These are phyloP conservation scores for Scaptodrosophila lebanonensis DNA, from an alignment of 1,140 invertebrate species.

Conservation along the genomic window DNA sequence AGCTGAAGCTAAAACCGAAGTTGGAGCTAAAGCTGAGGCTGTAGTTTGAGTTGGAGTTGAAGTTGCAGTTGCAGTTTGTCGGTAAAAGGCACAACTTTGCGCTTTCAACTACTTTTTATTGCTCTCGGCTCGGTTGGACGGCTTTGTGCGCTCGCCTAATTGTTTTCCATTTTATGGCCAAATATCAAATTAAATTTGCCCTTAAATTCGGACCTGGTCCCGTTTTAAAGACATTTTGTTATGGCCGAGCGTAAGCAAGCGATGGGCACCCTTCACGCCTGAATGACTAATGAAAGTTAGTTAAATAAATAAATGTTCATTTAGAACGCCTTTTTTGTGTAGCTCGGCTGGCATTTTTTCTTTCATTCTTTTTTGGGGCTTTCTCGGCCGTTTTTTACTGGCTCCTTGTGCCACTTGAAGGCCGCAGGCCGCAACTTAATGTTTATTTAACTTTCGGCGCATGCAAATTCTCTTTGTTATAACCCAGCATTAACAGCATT, in stretches of 20 bases:
- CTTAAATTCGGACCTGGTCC: slow-evolving; percentile 20
- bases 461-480: slow-evolving; percentile 24
- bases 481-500: slow-evolving; percentile 18
- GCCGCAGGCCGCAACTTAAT: no score
- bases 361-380: neutral
- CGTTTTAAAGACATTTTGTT: neutral
- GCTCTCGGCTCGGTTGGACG: neutral
- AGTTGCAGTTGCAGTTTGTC: neutral
- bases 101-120: slow-evolving; percentile 54
- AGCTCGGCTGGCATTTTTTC: neutral
- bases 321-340: slow-evolving; percentile 57
- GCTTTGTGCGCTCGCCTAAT: slow-evolving; percentile 44
- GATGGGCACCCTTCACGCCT: slow-evolving; percentile 16
- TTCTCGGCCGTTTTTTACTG: no score
- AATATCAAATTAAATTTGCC: slow-evolving; percentile 55
- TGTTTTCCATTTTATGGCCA: slow-evolving; percentile 59
- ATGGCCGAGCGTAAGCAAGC: neutral
- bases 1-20: neutral
- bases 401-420: no score
- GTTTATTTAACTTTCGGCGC: slow-evolving; percentile 60
- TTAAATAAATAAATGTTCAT: slow-evolving; percentile 71
- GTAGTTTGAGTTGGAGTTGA: no score
- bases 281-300: slow-evolving; percentile 63
- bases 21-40: no score
- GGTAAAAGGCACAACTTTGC: slow-evolving; percentile 32